Percentiles rank a stretch among this genome's conserved stretches.
These are phyloP conservation scores for Ascaphus truei DNA, from an alignment of 2,113 vertebrate species.

Conservation along the genomic window DNA sequence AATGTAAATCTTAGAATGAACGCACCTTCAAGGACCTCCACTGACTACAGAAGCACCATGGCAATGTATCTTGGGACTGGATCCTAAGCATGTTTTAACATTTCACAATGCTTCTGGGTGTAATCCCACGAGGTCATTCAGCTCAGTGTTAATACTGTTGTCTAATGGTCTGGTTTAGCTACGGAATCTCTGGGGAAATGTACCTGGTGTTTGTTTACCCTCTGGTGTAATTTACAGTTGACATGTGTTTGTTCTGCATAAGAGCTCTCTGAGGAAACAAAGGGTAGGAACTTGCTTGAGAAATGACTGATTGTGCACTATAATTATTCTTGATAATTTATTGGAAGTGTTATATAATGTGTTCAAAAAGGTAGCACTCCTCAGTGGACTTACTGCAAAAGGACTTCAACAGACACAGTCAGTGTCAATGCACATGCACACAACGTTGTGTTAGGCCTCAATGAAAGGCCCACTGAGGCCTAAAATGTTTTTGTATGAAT, in stretches of 20 bases:
- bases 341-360: not conserved
- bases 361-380: too few relatives aligned
- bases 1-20: too few relatives aligned
- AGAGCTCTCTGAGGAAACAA: not conserved
- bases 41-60: not conserved
- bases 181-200: not conserved
- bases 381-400: too few relatives aligned
- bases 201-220: not conserved
- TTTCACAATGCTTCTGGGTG: not conserved
- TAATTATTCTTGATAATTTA: not conserved
- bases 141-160: not conserved
- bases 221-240: not conserved
- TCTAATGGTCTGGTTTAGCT: not conserved
- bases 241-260: conserved; percentile 4
- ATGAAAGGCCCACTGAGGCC: too few relatives aligned
- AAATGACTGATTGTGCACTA: not conserved
- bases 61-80: not conserved
- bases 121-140: not conserved
- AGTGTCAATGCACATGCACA: too few relatives aligned
- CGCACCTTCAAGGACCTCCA: too few relatives aligned
- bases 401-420: too few relatives aligned
- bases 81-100: not conserved
- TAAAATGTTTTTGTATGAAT: too few relatives aligned
- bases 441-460: too few relatives aligned
- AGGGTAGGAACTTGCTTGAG: not conserved